Evolutionary conservation across 2,113 vertebrate species (phyloP).

Genomic region (Callocephalon fimbriatum): DNA sequence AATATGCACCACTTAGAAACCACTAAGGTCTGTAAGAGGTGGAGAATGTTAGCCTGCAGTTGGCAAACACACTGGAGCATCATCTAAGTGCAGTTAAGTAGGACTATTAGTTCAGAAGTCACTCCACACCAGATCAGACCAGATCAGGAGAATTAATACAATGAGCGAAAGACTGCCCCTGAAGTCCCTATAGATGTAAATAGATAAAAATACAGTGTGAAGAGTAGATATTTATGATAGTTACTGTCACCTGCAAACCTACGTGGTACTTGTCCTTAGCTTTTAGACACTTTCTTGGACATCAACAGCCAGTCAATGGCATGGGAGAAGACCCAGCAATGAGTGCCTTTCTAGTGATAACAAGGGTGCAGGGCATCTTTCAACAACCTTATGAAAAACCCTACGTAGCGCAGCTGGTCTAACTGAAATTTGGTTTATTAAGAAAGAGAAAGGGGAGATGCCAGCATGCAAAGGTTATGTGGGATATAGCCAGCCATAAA

Average conservation of each 20-base stretch:
- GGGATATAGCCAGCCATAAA: neutral
- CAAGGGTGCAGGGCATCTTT: neutral
- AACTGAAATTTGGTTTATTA: neutral
- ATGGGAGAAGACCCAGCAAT: neutral
- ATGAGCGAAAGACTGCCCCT: neutral
- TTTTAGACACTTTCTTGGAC: neutral
- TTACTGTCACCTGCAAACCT: neutral
- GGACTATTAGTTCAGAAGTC: neutral
- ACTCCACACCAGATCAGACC: neutral
- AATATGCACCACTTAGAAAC: neutral
- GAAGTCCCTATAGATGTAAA: neutral
- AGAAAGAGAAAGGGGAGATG: neutral
- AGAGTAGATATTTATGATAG: neutral
- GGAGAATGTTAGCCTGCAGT: neutral
- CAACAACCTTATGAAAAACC: neutral
- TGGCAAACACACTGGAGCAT: neutral
- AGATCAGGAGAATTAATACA: neutral
- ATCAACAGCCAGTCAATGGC: neutral
- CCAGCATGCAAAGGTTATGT: neutral
- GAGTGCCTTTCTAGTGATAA: neutral
- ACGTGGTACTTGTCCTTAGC: neutral
- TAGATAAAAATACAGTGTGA: neutral
- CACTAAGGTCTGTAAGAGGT: neutral
- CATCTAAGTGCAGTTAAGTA: neutral
- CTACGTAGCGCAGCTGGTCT: fast-evolving